Evolutionary conservation across 1,140 invertebrate genomes (phyloP).

Genomic region (Gryllus bimaculatus): DNA sequence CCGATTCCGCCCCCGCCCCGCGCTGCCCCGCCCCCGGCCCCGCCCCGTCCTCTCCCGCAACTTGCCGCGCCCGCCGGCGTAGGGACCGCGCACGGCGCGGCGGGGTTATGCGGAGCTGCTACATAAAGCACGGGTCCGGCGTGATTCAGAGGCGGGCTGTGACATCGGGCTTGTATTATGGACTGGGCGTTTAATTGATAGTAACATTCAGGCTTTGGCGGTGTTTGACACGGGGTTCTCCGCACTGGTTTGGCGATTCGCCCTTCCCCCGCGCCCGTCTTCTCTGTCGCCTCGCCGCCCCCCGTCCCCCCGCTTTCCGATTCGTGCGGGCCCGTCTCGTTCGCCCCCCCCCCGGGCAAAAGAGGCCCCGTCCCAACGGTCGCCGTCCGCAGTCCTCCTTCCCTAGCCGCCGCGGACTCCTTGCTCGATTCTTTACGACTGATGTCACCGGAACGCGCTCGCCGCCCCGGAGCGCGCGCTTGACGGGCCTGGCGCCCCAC

Average conservation of each 20-base stretch:
- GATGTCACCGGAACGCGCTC: not conserved
- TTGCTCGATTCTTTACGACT: not conserved
- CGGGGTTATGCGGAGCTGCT: not conserved
- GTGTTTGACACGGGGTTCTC: not conserved
- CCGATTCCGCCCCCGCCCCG: too few species aligned
- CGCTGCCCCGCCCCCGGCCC: too few species aligned
- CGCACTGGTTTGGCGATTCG: not conserved
- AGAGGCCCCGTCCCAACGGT: too few species aligned
- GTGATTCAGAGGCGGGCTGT: not conserved
- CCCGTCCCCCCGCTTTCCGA: too few species aligned
- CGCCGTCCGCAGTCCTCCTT: not conserved
- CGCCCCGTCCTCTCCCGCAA: too few species aligned
- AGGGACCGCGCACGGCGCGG: too few species aligned
- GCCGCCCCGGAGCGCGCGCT: not conserved
- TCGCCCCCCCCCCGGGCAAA: too few species aligned
- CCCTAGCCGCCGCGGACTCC: not conserved
- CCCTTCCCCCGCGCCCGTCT: too few species aligned
- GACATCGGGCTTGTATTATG: not conserved
- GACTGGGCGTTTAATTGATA: not conserved
- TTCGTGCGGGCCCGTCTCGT: too few species aligned
- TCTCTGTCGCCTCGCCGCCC: too few species aligned
- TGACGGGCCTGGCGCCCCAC: not conserved
- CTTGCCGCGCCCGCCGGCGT: too few species aligned
- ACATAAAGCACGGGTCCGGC: not conserved
- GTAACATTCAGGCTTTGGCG: not conserved